These are phyloP conservation scores for Ellobius talpinus DNA, from an alignment of 2,113 vertebrate species.

Conservation along the genomic window DNA sequence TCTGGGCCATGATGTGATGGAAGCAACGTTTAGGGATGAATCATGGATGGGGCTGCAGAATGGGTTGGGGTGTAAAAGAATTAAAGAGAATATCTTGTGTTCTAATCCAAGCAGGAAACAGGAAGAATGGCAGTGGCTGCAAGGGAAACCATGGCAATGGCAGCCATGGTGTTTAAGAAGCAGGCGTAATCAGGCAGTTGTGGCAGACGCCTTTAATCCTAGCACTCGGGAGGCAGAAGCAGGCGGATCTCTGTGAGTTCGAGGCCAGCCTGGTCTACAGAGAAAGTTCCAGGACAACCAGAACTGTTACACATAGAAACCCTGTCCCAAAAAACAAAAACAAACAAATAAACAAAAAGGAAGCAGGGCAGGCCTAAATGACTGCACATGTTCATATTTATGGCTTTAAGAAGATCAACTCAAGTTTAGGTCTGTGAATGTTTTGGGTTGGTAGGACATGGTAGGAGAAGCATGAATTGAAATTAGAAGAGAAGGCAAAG, in stretches of 20 bases:
- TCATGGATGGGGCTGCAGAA: not conserved
- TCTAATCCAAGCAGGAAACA: not conserved
- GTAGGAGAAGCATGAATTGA: not conserved
- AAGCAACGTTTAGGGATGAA: not conserved
- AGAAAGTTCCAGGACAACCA: not conserved
- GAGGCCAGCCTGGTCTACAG: not conserved
- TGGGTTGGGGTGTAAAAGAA: not conserved
- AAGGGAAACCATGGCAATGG: not conserved
- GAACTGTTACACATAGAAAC: not conserved
- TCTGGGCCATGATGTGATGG: not conserved
- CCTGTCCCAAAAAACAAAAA: not conserved
- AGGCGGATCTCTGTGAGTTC: not conserved
- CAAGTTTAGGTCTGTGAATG: not conserved
- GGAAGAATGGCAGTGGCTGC: not conserved
- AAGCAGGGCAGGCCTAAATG: not conserved
- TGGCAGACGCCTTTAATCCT: not conserved
- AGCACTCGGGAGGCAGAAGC: not conserved
- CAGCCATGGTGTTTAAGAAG: too few relatives aligned
- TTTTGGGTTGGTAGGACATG: not conserved
- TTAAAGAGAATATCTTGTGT: not conserved
- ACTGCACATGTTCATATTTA: not conserved
- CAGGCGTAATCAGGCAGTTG: not conserved
- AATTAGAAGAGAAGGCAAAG: slow-evolving; percentile 16
- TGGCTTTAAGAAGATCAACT: not conserved
- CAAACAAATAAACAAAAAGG: not conserved